A percentile compares a stretch with the other conserved stretches of the same genome.
These are phyloP conservation scores for Oxyteleia sp. DNA, from an alignment of 2,888 invertebrate genomes.

Conservation along the genomic window DNA sequence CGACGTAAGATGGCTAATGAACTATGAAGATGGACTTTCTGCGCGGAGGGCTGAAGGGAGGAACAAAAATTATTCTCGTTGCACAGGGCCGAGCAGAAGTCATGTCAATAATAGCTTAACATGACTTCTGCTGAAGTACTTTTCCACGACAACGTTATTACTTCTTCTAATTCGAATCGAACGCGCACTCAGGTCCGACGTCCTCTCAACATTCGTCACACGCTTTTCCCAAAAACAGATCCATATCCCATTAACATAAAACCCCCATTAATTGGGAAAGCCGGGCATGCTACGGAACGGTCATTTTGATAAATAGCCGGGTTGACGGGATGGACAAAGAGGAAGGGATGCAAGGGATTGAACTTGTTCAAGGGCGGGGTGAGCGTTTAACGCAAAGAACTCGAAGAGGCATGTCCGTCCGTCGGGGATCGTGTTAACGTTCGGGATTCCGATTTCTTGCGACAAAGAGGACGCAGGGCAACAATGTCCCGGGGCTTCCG, in stretches of 20 bases:
- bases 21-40: no score
- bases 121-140: neutral
- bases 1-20: no score
- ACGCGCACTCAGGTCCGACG: neutral
- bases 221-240: conserved; percentile 30
- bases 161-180: conserved; percentile 1
- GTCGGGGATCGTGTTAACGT: conserved; percentile 45
- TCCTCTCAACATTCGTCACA: conserved; percentile 21
- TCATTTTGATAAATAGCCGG: conserved; percentile 62
- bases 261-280: conserved; percentile 46
- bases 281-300: conserved; percentile 24
- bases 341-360: conserved; percentile 44
- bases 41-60: no score
- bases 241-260: conserved; percentile 38
- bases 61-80: no score
- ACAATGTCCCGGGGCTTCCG: conserved; percentile 58
- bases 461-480: conserved; percentile 47
- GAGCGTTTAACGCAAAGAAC: conserved; percentile 44
- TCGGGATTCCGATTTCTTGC: conserved; percentile 43
- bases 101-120: no score
- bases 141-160: neutral
- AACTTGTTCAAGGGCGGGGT: conserved; percentile 58
- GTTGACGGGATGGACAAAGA: conserved; percentile 28
- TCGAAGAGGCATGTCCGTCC: conserved; percentile 35
- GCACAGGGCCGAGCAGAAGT: no score